Base-by-base conservation (phyloP, 2,888 invertebrate species). In the Dasypogon diadema region DNA sequence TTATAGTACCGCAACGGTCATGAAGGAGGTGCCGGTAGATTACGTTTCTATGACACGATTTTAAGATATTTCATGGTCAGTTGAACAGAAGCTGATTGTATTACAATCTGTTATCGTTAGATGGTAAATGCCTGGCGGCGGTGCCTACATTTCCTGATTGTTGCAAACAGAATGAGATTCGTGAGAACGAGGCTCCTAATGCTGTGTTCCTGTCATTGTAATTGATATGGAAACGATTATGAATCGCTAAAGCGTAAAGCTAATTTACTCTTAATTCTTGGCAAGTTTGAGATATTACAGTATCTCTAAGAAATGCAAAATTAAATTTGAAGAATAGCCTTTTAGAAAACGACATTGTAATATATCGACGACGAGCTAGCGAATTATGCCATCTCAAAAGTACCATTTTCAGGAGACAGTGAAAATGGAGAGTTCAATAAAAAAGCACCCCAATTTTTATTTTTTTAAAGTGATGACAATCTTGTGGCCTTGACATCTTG, bases 1-100 rank as follows among this genome's bases (percentile, higher is more conserved):
- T 68, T 5, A 30, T 48, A 30, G 26, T 26, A 14, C 65, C 14
- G 54, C 42, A 42, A 42, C 34, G 70, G 70, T 56, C 54, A 54
- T 21, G 70, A 34, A 54, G 54, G 51, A n/a, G 70, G 70, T 70
- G 70, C 54, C 18, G 30, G n/a, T 21, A 34, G 70, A 70, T 51
- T 54, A 51, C 54, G 54, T 70, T 54, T 54, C 70, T 70, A 54
- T 70, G 70, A 70, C 70, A 70, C 70, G 70, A 70, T 70, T 70
- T 34, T 34, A 24, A 70, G 70, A 70, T 70, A 70, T 70, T 70
- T 70, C 70, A 70, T 37, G 70, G 70, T 70, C 54, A 70, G 54
- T 54, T 70, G 70, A 51, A 70, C 70, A 70, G 70, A 54, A 70
- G 70, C 70, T 22, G 70, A 70, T 70, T 70, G 70, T 70, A 70